Evolutionary conservation across 2,113 vertebrate species (phyloP).

Genomic region (Phycodurus eques): DNA sequence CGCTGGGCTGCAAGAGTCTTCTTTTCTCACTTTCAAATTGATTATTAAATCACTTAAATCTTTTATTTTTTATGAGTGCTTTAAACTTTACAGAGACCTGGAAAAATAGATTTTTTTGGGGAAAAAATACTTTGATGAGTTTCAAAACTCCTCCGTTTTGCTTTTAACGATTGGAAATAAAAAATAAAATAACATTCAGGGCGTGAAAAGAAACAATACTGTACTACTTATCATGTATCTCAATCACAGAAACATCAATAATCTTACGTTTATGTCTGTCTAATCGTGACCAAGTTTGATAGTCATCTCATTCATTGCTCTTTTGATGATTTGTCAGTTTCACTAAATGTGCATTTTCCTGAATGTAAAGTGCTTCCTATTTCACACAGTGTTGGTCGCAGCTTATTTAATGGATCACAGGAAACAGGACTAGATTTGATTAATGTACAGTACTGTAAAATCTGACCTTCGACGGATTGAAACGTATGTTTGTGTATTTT

Average conservation of each 20-base stretch:
- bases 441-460: background rate
- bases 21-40: background rate
- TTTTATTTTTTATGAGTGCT: background rate
- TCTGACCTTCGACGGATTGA: background rate
- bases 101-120: too few relatives aligned
- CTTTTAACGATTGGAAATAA: background rate
- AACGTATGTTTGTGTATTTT: background rate
- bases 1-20: background rate
- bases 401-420: too few relatives aligned
- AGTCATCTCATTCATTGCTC: too few relatives aligned
- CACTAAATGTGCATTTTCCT: background rate
- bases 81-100: background rate
- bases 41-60: background rate
- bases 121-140: conserved; percentile 32
- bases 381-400: too few relatives aligned
- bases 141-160: background rate
- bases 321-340: too few relatives aligned
- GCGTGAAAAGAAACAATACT: background rate
- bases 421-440: background rate
- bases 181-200: background rate
- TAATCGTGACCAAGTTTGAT: too few relatives aligned
- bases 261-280: background rate
- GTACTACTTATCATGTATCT: background rate
- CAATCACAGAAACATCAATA: background rate
- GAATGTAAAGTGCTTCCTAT: background rate